Percentiles rank a stretch among this genome's conserved stretches.
Conservation (phyloP, 2,113 vertebrate species). For the Nymphicus hollandicus region DNA sequence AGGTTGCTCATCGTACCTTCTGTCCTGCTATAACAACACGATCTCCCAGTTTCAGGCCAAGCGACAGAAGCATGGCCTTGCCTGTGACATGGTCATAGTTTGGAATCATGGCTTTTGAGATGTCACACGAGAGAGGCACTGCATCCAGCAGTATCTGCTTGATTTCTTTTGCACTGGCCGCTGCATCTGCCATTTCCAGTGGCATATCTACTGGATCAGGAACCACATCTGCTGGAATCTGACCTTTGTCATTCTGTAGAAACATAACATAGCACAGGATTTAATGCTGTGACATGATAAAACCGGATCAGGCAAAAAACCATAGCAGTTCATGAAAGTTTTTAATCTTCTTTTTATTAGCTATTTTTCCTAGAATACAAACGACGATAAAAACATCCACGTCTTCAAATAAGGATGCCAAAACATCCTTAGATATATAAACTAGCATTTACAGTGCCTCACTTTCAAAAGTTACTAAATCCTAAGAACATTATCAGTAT, state of each 20-base stretch:
- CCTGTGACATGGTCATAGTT: conserved; percentile 67
- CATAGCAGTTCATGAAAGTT: background rate
- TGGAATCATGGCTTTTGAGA: conserved; percentile 70
- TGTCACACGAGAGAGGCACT: conserved; percentile 75
- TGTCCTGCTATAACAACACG: conserved; percentile 94
- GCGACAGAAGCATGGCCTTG: conserved; percentile 76
- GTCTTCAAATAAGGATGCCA: background rate
- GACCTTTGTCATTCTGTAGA: conserved; percentile 89
- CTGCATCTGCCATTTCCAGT: conserved; percentile 92
- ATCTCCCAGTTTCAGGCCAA: conserved; percentile 88
- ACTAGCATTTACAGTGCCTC: background rate
- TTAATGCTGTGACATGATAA: background rate
- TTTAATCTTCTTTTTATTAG: background rate
- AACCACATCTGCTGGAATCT: conserved; percentile 88
- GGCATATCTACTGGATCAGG: conserved; percentile 94
- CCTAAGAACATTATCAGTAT: background rate
- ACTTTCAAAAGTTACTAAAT: background rate
- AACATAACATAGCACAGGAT: background rate
- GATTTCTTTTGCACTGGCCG: conserved; percentile 88
- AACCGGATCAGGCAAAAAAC: background rate
- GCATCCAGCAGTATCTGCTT: conserved; percentile 82
- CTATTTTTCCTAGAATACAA: background rate
- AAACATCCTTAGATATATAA: background rate
- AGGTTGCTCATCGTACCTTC: conserved; percentile 78
- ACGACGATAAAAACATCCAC: background rate